Evolutionary conservation across 2,888 invertebrate species (phyloP).

Genomic region (Girardia tigrina): DNA sequence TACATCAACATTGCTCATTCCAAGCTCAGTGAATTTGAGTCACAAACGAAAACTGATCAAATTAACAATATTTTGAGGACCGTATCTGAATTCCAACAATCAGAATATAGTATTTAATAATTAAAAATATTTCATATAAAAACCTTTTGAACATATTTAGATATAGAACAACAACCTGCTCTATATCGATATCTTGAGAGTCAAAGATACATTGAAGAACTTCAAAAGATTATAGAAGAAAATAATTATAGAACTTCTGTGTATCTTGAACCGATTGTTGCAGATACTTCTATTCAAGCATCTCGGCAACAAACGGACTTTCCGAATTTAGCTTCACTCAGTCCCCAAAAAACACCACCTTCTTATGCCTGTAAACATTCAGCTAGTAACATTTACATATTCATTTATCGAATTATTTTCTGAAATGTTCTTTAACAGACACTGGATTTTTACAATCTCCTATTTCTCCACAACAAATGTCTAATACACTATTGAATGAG

Average conservation of each 20-base stretch:
- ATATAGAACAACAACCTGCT: slow-evolving; percentile 52
- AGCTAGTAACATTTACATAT: neutral
- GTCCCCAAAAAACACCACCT: neutral
- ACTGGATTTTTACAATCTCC: neutral
- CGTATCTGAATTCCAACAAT: slow-evolving; percentile 73
- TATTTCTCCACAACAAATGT: neutral
- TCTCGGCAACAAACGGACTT: neutral
- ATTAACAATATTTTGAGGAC: slow-evolving; percentile 79
- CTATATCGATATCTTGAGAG: slow-evolving; percentile 74
- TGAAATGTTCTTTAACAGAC: neutral
- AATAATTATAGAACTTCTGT: slow-evolving; percentile 71
- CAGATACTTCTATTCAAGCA: neutral
- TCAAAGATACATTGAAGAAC: slow-evolving; percentile 78
- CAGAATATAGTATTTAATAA: slow-evolving; percentile 58
- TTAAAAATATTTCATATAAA: neutral
- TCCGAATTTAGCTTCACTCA: neutral
- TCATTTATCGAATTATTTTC: too few species aligned
- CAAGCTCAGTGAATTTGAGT: slow-evolving; percentile 60
- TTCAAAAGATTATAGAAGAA: slow-evolving; percentile 85
- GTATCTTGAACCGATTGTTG: slow-evolving; percentile 36
- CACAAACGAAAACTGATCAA: slow-evolving; percentile 63
- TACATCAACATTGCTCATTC: slow-evolving; percentile 81
- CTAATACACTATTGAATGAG: neutral
- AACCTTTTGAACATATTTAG: neutral
- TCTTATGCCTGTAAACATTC: neutral